A percentile compares a stretch with the other conserved stretches of the same genome.
phyloP scores from a whole-genome alignment of 2,797 vertebrate species.

The Amphiprion clarkii region DNA sequence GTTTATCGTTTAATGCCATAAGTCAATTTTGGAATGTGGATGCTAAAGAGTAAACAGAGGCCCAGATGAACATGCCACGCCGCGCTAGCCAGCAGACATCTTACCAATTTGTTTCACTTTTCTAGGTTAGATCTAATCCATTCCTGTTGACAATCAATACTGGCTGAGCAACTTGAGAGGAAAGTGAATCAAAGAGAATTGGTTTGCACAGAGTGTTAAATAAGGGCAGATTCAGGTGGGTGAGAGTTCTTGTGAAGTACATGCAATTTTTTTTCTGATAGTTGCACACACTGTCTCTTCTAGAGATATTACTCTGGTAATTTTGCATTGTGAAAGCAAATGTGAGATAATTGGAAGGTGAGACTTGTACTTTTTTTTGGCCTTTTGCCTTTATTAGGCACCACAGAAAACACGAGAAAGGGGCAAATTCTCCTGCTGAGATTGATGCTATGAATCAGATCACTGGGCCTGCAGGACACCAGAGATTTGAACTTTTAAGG shows the following conservation, averaged over 20 bases:
- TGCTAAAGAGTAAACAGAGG: constrained; percentile 44
- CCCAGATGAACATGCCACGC: constrained; percentile 29
- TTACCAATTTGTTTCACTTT: constrained; percentile 58
- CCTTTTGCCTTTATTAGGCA: constrained; percentile 1
- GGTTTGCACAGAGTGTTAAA: constrained; percentile 30
- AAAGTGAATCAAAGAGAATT: constrained; percentile 63
- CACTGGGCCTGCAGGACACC: constrained; percentile 8
- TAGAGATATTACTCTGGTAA: background rate
- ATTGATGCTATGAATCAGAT: constrained; percentile 33
- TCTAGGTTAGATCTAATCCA: constrained; percentile 70
- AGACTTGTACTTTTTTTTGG: background rate
- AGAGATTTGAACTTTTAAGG: constrained; percentile 19
- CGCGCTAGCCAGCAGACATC: constrained; percentile 38
- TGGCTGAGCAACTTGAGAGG: constrained; percentile 52
- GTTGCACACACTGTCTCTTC: background rate
- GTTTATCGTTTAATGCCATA: constrained; percentile 35
- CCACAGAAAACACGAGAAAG: background rate
- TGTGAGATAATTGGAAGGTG: background rate
- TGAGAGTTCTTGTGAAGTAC: constrained; percentile 9
- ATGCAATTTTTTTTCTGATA: background rate
- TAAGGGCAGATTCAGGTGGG: constrained; percentile 14
- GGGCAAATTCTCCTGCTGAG: background rate
- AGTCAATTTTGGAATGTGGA: constrained; percentile 36
- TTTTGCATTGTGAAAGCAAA: background rate
- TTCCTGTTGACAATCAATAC: constrained; percentile 70